Base-by-base conservation (phyloP, 2,888 invertebrate genomes). In the Phortica magna region DNA sequence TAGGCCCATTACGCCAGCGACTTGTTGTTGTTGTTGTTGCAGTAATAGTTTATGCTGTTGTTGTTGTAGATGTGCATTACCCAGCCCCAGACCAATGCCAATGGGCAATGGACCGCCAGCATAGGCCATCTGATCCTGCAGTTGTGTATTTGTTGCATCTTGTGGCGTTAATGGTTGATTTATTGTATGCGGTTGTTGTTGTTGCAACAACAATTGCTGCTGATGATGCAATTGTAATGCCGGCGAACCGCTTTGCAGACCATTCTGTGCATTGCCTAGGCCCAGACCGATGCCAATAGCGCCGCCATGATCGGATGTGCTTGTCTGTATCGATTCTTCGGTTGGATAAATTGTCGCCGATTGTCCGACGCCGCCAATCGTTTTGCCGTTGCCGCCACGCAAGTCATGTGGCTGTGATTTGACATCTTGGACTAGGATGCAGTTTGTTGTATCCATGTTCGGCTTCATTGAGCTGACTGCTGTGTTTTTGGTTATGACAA, bases 391-490 rank as follows among this genome's bases (percentile, higher is more conserved):
- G 92, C 96, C 96, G 92, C 96, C 96, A 91, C 96, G 95, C 92
- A 96, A 96, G 93, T 97, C 96, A 91, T 97, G 96, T 89, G 97
- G 96, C 88, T 96, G 96, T 89, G 96, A 96, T 77, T 92, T 92
- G 73, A 92, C 92, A 88, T 92, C 97, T 94, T 97, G 96, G 91
- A 97, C 96, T 93, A 97, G 94, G 92, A 97, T 96, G 93, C 97
- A 97, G 93, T 96, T 96, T 91, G 96, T 94, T 93, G 95, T 95
- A 94, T 97, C 96, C 94, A 96, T 95, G 93, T 95, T 95, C 92
- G 95, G 95, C 93, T 96, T 95, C 96, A 97, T 96, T 92, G 96
- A 96, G 93, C 96, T 96, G 93, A 96, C 95, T 92, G 96, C 96
- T 97, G 95, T 67, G 95, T 95, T 90, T 92, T n/a, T n/a, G n/a